Base-by-base conservation (phyloP, 2,888 invertebrate species). In the Liopterus haemorrhoidalis region DNA sequence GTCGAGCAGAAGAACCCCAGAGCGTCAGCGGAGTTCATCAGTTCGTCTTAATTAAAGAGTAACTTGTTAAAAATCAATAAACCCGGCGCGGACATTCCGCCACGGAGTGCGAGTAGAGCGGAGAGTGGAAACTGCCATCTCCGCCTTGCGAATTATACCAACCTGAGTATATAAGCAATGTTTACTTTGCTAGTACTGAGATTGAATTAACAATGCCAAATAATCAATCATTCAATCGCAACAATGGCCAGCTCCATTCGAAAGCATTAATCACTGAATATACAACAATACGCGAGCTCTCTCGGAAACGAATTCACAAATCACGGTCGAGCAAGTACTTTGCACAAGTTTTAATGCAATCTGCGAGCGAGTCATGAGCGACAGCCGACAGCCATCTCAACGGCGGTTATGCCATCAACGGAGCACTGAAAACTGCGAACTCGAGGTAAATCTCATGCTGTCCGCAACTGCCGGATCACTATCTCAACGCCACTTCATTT, bases 271-370 rank as follows among this genome's bases (percentile, higher is more conserved):
- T 32, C 41, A 31, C 32, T 24, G 41, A 14, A 21, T 12, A 21
- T 16, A 24, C 32, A 24, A 41, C 41, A 41, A 32, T 33, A 19
- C 16, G 20, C 18, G 24, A 20, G 11, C 24, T 5, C 22, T 21
- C 32, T 41, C 41, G 41, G n/a, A 41, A 30, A 41, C 33, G 41
- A 41, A 41, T 33, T 24, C 41, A 32, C 33, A 32, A 41, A 41
- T 41, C 41, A 41, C 25, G 15, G 21, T 32, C 12, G 11, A 15
- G 40, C 30, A 22, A 14, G 31, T 22, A 41, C 40, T 41, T 41
- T 25, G 41, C 32, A 41, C 28, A 41, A 41, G 33, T 41, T 41
- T 41, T 41, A 41, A 41, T 41, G 41, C 41, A 41, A 33, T 33
- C 41, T 33, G 41, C 27, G 41, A n/a, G n/a, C n/a, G 40, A 33